Evolutionary conservation across 2,113 vertebrate species (phyloP).

Genomic region (Halcyon senegalensis): DNA sequence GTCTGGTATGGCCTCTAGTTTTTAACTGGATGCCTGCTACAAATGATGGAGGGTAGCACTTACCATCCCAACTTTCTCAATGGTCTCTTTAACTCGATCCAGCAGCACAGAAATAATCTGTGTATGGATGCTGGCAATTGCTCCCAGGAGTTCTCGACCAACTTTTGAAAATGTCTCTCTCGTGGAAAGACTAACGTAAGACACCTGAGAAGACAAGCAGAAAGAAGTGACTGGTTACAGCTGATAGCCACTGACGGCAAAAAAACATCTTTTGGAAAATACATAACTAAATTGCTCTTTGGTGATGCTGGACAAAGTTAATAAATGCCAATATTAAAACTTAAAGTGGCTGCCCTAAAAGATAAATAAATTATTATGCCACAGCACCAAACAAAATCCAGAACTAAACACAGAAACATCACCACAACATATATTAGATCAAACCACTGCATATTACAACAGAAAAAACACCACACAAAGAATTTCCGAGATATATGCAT

Average conservation of each 20-base stretch:
- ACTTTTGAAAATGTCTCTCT: constrained; percentile 96
- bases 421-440: not conserved
- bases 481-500: not conserved
- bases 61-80: constrained; percentile 95
- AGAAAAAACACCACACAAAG: not conserved
- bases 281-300: not conserved
- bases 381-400: not conserved
- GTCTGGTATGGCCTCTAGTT: not conserved
- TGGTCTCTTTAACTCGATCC: constrained; percentile 87
- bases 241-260: not conserved
- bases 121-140: constrained; percentile 87
- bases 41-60: not conserved
- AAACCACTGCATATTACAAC: not conserved
- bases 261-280: not conserved
- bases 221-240: not conserved
- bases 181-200: constrained; percentile 89
- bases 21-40: not conserved
- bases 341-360: not conserved
- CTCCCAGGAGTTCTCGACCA: constrained; percentile 90
- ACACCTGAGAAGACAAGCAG: constrained; percentile 78
- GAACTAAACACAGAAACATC: not conserved
- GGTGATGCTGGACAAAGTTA: rapidly evolving
- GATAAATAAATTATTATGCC: not conserved
- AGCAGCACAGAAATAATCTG: constrained; percentile 88
- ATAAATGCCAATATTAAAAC: not conserved